These are phyloP conservation scores for Formica aserva DNA, from an alignment of 2,888 invertebrate species.

Conservation along the genomic window DNA sequence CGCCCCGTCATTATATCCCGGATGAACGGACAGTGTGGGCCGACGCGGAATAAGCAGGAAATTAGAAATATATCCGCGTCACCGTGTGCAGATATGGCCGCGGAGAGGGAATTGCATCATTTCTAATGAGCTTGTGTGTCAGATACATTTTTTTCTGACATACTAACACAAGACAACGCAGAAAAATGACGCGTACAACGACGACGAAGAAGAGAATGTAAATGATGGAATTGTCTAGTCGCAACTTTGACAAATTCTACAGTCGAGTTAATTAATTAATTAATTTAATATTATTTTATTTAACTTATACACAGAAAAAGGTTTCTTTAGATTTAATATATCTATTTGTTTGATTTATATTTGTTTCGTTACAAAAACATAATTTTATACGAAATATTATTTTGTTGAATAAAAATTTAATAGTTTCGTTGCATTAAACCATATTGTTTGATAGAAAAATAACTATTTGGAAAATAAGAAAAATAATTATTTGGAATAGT, in stretches of 20 bases:
- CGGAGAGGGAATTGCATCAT: slow-evolving; percentile 45
- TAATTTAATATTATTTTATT: background rate
- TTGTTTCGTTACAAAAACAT: too few species aligned
- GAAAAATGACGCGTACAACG: background rate
- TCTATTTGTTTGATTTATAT: too few species aligned
- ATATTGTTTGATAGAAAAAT: too few species aligned
- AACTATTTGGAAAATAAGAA: too few species aligned
- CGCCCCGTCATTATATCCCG: slow-evolving; percentile 64
- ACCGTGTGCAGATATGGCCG: slow-evolving; percentile 45
- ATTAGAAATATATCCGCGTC: slow-evolving; percentile 69
- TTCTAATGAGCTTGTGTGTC: slow-evolving; percentile 6
- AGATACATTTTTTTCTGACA: background rate
- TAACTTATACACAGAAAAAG: background rate
- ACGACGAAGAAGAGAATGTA: background rate
- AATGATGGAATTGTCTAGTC: background rate
- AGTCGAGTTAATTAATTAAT: background rate
- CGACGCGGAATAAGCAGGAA: slow-evolving; percentile 68
- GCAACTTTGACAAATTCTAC: background rate
- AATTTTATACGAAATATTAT: too few species aligned
- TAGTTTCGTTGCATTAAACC: too few species aligned
- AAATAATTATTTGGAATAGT: too few species aligned
- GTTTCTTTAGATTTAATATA: too few species aligned
- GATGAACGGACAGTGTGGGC: slow-evolving; percentile 65
- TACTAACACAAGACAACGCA: background rate
- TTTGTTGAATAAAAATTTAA: too few species aligned